Evolutionary conservation across 2,888 invertebrate genomes (phyloP).

Genomic region (Acheta domesticus): DNA sequence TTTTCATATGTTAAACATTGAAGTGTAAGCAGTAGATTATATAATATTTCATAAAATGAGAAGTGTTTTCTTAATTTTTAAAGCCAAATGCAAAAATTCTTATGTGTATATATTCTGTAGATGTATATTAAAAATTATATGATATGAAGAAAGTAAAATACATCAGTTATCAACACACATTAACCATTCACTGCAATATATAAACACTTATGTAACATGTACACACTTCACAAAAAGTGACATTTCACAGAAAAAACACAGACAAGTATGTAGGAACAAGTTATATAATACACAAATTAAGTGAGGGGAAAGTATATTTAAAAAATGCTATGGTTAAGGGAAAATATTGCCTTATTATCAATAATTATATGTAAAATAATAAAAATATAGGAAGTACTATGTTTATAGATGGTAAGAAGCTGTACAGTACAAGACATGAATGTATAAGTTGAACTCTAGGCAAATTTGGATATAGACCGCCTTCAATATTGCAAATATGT

Average conservation of each 20-base stretch:
- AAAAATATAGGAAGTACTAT: neutral
- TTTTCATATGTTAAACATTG: neutral
- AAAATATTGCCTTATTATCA: conserved; percentile 31
- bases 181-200: conserved; percentile 8
- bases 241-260: neutral
- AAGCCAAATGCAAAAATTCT: neutral
- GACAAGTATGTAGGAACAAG: conserved; percentile 18
- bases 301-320: conserved; percentile 9
- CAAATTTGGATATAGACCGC: neutral
- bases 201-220: conserved; percentile 1
- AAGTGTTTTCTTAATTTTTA: neutral
- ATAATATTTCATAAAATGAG: neutral
- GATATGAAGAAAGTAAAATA: conserved; percentile 4
- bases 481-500: neutral
- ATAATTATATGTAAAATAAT: conserved; percentile 11
- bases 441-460: conserved; percentile 10
- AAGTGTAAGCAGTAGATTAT: conserved; percentile 4
- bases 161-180: conserved; percentile 10
- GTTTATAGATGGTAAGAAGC: neutral
- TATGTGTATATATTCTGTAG: conserved; percentile 1
- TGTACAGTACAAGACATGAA: conserved; percentile 10
- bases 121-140: neutral
- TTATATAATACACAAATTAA: conserved; percentile 7
- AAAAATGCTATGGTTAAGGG: conserved; percentile 29
- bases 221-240: conserved; percentile 4